Conservation (phyloP, 2,113 vertebrate genomes). For the Peromyscus californicus region DNA sequence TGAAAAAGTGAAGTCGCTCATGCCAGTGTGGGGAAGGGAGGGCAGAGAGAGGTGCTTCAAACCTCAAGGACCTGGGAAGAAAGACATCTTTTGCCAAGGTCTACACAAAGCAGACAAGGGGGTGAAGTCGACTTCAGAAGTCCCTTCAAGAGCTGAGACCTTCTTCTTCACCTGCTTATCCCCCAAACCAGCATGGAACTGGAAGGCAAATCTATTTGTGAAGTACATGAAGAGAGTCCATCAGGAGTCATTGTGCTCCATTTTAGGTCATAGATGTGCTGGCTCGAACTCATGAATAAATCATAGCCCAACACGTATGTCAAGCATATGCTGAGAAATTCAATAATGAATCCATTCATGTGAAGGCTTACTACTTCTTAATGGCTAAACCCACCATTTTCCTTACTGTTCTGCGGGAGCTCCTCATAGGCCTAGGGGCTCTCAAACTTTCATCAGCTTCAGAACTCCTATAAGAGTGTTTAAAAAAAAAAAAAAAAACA, state of each 20-base stretch:
- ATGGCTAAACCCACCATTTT: neutral
- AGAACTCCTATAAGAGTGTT: neutral
- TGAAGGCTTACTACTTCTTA: neutral
- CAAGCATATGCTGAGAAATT: constrained; percentile 1
- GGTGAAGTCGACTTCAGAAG: neutral
- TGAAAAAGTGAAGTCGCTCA: neutral
- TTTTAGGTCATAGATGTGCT: neutral
- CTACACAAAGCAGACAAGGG: neutral
- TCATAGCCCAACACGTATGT: neutral
- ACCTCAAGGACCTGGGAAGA: neutral
- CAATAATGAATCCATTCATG: neutral
- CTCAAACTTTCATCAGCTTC: constrained; percentile 12
- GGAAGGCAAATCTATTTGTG: neutral
- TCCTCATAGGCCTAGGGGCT: neutral
- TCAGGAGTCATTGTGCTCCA: neutral
- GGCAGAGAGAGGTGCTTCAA: neutral
- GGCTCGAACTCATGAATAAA: neutral
- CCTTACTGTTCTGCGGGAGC: neutral
- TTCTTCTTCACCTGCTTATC: neutral
- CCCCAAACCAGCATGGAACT: neutral
- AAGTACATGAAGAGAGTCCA: neutral
- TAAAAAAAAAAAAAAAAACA: neutral
- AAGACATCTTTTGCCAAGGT: neutral
- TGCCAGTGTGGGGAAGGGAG: neutral
- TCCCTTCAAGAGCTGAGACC: neutral